Percentiles rank a stretch among this genome's conserved stretches.
Evolutionary conservation across 1,140 invertebrate species (phyloP).

Genomic region (Drosophila carrolli): DNA sequence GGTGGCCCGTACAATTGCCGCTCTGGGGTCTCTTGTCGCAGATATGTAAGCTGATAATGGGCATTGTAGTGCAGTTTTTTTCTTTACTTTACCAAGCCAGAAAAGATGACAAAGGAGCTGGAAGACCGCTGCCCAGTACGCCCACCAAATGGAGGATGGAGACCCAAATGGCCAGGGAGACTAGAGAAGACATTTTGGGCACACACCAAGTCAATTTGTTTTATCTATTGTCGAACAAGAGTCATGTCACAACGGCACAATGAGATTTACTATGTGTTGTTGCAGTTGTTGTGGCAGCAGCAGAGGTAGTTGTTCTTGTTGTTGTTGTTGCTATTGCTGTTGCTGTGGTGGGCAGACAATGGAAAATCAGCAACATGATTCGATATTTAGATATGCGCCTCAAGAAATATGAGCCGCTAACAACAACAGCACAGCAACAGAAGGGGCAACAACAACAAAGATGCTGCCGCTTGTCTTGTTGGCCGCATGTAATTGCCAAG

Average conservation of each 20-base stretch:
- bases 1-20: slow-evolving; percentile 38
- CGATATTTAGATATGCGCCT: slow-evolving; percentile 81
- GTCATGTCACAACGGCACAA: slow-evolving; percentile 82
- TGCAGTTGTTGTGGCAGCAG: slow-evolving; percentile 36
- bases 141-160: slow-evolving; percentile 54
- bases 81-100: slow-evolving; percentile 7
- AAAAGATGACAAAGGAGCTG: slow-evolving; percentile 74
- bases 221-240: slow-evolving; percentile 84
- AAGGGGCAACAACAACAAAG: slow-evolving; percentile 66
- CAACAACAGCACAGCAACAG: slow-evolving; percentile 50
- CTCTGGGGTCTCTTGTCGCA: slow-evolving; percentile 55
- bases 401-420: slow-evolving; percentile 81
- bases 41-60: slow-evolving; percentile 74
- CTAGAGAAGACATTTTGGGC: slow-evolving; percentile 83
- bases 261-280: slow-evolving; percentile 79
- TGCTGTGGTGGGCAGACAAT: slow-evolving; percentile 55
- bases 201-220: slow-evolving; percentile 84
- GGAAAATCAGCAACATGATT: slow-evolving; percentile 81
- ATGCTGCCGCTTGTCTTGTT: slow-evolving; percentile 48
- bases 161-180: slow-evolving; percentile 30
- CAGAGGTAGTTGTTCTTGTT: slow-evolving; percentile 11
- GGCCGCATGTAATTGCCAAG: slow-evolving; percentile 78
- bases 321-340: slow-evolving; percentile 11
- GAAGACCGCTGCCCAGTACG: slow-evolving; percentile 51
- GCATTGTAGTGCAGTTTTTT: slow-evolving; percentile 69